Base-by-base conservation (phyloP, 2,888 invertebrate genomes). In the Stenodema calcarata region DNA sequence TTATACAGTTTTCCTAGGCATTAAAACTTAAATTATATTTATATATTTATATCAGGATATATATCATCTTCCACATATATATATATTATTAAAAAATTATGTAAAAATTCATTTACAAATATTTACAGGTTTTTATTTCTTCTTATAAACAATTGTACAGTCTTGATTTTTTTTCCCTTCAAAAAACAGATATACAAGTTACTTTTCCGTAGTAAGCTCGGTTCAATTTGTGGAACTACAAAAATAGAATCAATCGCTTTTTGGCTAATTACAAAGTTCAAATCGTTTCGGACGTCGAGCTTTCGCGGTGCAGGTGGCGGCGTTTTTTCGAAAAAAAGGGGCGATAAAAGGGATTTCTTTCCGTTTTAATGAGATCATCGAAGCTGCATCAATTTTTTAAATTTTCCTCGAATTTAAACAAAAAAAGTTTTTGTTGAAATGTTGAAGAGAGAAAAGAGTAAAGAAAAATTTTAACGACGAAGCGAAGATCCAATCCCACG, bases 51-150 rank as follows among this genome's bases (percentile, higher is more conserved):
- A 87, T 78, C 86, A 86, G 75, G 75, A 76, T 85, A 50, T 86
- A 86, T 80, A 44, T 50, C 35, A 30, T 87, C 85, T 88, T 76
- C 86, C 79, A 44, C 23, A 87, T 87, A 86, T 87, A 87, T 87
- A 86, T 87, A 87, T 87, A 80, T 47, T 82, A 87, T 86, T 86
- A 88, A 87, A 87, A 87, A 87, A 87, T 87, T 87, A 88, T 87
- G 88, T 87, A 88, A 88, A 88, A 87, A 88, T 88, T 87, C 87
- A 87, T 88, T 86, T 88, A 88, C 87, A 88, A 87, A 87, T 88
- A 88, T 88, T 84, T 87, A 87, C 87, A 88, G 54, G 41, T 54
- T 76, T 84, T 73, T 84, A 2, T 75, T 75, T 83, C 42, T 28
- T 41, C 87, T 80, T 87, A 87, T 87, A 85, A 88, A 87, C 87